Evolutionary conservation across 1,140 invertebrate genomes (phyloP).

Genomic region (Cydia amplana): DNA sequence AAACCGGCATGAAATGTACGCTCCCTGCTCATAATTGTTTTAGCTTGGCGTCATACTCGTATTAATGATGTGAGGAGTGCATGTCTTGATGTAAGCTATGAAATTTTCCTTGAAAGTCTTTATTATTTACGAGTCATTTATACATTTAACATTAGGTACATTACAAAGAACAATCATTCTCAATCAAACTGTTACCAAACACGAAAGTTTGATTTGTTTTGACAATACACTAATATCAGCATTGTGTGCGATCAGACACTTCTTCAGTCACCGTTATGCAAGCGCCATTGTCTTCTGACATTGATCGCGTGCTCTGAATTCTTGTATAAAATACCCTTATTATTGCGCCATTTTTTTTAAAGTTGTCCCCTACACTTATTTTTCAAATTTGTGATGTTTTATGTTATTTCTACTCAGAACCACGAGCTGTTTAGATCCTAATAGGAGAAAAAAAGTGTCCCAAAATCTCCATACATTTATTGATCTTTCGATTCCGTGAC

Average conservation of each 20-base stretch:
- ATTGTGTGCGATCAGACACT: conserved; percentile 8
- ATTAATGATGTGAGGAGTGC: too few relatives aligned
- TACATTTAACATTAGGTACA: background rate
- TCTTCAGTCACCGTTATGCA: conserved; percentile 1
- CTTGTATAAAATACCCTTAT: conserved; percentile 28
- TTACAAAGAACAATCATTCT: conserved; percentile 11
- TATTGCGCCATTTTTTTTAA: too few relatives aligned
- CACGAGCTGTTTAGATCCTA: too few relatives aligned
- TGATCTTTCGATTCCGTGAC: too few relatives aligned
- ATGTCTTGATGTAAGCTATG: background rate
- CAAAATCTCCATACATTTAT: too few relatives aligned
- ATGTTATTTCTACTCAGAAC: too few relatives aligned
- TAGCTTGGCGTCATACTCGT: too few relatives aligned
- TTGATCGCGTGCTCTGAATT: conserved; percentile 26
- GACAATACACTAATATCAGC: conserved; percentile 9
- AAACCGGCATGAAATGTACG: too few relatives aligned
- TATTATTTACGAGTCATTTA: background rate
- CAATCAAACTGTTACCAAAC: conserved; percentile 22
- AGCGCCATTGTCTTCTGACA: conserved; percentile 22
- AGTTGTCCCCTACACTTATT: too few relatives aligned
- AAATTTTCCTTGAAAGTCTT: background rate
- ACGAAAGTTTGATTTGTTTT: conserved; percentile 29
- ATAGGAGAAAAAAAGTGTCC: too few relatives aligned
- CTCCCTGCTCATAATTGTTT: too few relatives aligned
- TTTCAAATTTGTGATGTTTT: too few relatives aligned